Percentiles rank a stretch among this genome's conserved stretches.
These are phyloP conservation scores for Sinosuthora webbiana DNA, from an alignment of 2,113 vertebrate genomes.

Conservation along the genomic window DNA sequence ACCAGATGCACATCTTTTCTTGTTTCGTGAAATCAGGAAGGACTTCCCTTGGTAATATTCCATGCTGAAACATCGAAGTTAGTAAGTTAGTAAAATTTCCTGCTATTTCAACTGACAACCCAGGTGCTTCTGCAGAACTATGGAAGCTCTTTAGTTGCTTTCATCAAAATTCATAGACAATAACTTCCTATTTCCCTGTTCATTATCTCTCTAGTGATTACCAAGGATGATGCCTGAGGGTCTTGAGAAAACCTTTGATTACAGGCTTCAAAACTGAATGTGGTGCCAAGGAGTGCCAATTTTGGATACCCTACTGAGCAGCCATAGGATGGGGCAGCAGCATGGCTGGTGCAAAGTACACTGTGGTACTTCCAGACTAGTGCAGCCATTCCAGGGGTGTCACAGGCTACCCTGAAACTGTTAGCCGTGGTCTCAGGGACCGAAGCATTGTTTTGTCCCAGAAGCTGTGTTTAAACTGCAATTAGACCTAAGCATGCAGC, in stretches of 20 bases:
- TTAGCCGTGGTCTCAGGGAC: accelerated
- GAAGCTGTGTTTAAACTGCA: background rate
- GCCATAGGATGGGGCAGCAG: background rate
- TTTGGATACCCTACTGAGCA: background rate
- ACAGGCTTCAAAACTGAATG: background rate
- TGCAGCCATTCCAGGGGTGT: accelerated
- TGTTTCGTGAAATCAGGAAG: background rate
- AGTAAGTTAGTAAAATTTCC: background rate
- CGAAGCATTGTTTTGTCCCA: background rate
- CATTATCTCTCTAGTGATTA: background rate
- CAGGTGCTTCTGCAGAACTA: background rate
- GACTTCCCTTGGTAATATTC: background rate
- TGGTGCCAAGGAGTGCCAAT: background rate
- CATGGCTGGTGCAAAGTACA: background rate
- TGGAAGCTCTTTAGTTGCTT: background rate
- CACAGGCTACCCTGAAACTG: background rate
- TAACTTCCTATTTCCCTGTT: background rate
- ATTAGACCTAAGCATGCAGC: background rate
- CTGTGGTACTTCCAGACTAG: background rate
- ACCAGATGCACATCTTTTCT: background rate
- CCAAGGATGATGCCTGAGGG: background rate
- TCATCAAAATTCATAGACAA: background rate
- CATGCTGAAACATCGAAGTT: background rate
- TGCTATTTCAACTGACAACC: background rate
- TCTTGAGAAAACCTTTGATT: background rate